Evolutionary conservation across 1,140 invertebrate species (phyloP).

Genomic region (Zelostemma sp.): DNA sequence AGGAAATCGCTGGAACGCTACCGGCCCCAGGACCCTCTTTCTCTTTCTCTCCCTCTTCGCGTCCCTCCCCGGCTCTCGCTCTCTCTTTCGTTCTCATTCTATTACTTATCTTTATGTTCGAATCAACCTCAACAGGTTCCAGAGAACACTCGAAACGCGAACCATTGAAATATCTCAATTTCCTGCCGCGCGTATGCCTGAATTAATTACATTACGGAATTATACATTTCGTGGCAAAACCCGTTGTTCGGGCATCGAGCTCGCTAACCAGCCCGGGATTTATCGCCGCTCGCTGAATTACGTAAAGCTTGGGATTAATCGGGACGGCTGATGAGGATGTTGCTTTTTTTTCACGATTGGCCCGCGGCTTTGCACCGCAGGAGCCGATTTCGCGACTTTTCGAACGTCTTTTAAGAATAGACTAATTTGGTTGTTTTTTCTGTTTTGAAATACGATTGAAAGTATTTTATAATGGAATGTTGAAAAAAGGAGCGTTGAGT

Average conservation of each 20-base stretch:
- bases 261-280: slow-evolving; percentile 34
- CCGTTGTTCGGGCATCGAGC: neutral
- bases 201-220: slow-evolving; percentile 45
- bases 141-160: neutral
- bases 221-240: slow-evolving; percentile 34
- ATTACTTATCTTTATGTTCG: slow-evolving; percentile 38
- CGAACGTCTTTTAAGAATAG: no score
- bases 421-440: no score
- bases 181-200: slow-evolving; percentile 30
- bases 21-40: slow-evolving; percentile 24
- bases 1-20: slow-evolving; percentile 52
- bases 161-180: slow-evolving; percentile 38
- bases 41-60: slow-evolving; percentile 1
- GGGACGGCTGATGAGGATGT: no score
- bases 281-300: slow-evolving; percentile 22
- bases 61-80: slow-evolving; percentile 1
- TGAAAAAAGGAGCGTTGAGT: no score
- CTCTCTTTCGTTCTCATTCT: slow-evolving; percentile 14
- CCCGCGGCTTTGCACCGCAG: no score
- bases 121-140: slow-evolving; percentile 35
- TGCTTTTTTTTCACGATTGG: no score
- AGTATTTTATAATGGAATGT: no score
- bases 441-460: no score
- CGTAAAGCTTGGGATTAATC: slow-evolving; percentile 18
- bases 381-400: no score